A percentile compares a stretch with the other conserved stretches of the same genome.
phyloP scores from a whole-genome alignment of 2,888 invertebrate genomes.

The Lacanobia oleracea region DNA sequence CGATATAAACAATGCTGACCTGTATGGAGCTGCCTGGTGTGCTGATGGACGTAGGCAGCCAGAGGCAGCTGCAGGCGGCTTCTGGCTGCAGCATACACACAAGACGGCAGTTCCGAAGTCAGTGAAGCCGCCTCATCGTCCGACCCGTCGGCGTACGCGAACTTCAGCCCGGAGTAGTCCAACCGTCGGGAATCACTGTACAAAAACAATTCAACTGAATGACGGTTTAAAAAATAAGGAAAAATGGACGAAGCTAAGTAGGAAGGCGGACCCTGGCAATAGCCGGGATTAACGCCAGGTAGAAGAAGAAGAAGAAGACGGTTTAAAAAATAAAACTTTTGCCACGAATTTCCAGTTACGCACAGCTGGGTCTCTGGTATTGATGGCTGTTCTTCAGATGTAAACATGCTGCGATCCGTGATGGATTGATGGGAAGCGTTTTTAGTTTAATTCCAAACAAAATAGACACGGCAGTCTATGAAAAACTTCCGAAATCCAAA shows the following conservation, averaged over 20 bases:
- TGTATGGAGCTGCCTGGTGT: constrained; percentile 83
- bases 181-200: constrained; percentile 82
- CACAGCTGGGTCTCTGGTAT: background rate
- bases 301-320: too few species aligned
- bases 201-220: background rate
- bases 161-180: constrained; percentile 84
- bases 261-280: too few species aligned
- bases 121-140: constrained; percentile 89
- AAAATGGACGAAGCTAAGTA: too few species aligned
- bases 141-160: constrained; percentile 84
- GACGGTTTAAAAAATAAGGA: background rate
- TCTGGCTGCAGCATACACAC: constrained; percentile 93
- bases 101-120: constrained; percentile 94
- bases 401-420: background rate
- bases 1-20: constrained; percentile 70
- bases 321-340: background rate
- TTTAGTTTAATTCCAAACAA: background rate
- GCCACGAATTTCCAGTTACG: background rate
- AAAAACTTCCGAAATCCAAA: background rate
- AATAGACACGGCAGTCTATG: too few species aligned
- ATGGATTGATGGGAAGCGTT: background rate
- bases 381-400: background rate
- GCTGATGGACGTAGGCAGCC: constrained; percentile 88
- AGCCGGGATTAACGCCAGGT: too few species aligned
- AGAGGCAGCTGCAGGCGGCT: constrained; percentile 83